Evolutionary conservation across 2,888 invertebrate genomes (phyloP).

Genomic region (Oegoconia quadripuncta): DNA sequence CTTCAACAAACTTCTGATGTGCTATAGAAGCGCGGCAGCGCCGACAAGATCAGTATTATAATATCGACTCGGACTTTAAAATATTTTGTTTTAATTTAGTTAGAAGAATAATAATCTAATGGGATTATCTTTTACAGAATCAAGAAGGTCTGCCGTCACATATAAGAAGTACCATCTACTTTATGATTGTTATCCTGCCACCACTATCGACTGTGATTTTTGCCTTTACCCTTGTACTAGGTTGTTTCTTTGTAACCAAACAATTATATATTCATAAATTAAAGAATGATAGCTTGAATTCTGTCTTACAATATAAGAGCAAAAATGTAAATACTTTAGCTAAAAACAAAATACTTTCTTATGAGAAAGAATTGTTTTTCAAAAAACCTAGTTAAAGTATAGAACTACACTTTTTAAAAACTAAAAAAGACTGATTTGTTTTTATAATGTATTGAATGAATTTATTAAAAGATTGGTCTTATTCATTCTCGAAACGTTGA

Average conservation of each 20-base stretch:
- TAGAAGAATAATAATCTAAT: too few relatives aligned
- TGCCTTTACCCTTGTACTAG: constrained; percentile 37
- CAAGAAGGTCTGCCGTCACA: constrained; percentile 77
- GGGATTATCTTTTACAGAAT: constrained; percentile 62
- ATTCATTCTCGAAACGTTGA: too few relatives aligned
- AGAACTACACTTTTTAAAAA: constrained; percentile 16
- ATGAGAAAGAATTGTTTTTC: constrained; percentile 56
- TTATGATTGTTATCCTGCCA: constrained; percentile 73
- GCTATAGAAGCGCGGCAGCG: too few relatives aligned
- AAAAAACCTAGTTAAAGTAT: constrained; percentile 33
- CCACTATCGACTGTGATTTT: constrained; percentile 54
- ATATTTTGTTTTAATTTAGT: too few relatives aligned
- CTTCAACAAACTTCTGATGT: too few relatives aligned
- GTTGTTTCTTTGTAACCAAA: constrained; percentile 48
- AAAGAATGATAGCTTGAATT: constrained; percentile 40
- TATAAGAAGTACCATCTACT: constrained; percentile 66
- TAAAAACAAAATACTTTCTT: constrained; percentile 51
- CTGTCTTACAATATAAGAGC: constrained; percentile 48
- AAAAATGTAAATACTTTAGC: constrained; percentile 44
- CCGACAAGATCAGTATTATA: too few relatives aligned
- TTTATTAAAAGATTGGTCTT: too few relatives aligned
- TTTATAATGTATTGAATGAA: too few relatives aligned
- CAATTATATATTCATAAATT: constrained; percentile 42
- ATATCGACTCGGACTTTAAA: too few relatives aligned
- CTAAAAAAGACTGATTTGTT: too few relatives aligned